Percentiles rank a stretch among this genome's conserved stretches.
Conservation (phyloP, 2,888 invertebrate genomes). For the Abrostola tripartita region DNA sequence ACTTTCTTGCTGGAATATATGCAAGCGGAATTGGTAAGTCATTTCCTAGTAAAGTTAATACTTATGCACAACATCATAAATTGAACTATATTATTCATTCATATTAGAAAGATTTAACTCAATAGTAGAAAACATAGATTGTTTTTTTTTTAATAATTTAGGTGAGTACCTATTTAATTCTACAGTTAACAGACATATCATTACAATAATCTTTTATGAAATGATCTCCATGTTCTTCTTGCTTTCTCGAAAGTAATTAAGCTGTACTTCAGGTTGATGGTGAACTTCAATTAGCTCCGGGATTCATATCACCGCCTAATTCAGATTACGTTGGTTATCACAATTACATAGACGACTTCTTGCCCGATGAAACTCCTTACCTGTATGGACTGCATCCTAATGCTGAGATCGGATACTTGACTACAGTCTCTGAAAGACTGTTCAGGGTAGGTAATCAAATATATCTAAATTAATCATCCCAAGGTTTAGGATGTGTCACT, state of each 20-base stretch:
- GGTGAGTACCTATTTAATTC: no score
- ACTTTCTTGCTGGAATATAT: slow-evolving; percentile 96
- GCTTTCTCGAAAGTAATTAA: no score
- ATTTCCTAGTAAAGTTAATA: neutral
- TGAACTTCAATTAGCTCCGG: slow-evolving; percentile 93
- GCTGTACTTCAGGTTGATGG: slow-evolving; percentile 91
- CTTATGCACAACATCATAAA: neutral
- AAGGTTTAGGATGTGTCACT: no score
- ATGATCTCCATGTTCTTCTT: no score
- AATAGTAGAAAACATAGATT: no score
- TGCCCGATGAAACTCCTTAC: slow-evolving; percentile 96
- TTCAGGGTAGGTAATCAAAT: slow-evolving; percentile 87
- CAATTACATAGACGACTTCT: slow-evolving; percentile 94
- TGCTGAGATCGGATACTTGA: slow-evolving; percentile 97
- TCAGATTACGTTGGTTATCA: slow-evolving; percentile 96
- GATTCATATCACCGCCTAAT: slow-evolving; percentile 96
- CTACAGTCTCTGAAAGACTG: slow-evolving; percentile 94
- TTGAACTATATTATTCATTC: no score
- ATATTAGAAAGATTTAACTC: no score
- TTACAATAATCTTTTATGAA: no score
- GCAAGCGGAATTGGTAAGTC: slow-evolving; percentile 92
- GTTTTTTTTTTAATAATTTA: no score
- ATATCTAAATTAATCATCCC: neutral
- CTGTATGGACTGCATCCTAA: slow-evolving; percentile 98
- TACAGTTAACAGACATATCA: no score